Evolutionary conservation across 2,888 invertebrate genomes (phyloP).

Genomic region (Ceratothoa steindachneri): DNA sequence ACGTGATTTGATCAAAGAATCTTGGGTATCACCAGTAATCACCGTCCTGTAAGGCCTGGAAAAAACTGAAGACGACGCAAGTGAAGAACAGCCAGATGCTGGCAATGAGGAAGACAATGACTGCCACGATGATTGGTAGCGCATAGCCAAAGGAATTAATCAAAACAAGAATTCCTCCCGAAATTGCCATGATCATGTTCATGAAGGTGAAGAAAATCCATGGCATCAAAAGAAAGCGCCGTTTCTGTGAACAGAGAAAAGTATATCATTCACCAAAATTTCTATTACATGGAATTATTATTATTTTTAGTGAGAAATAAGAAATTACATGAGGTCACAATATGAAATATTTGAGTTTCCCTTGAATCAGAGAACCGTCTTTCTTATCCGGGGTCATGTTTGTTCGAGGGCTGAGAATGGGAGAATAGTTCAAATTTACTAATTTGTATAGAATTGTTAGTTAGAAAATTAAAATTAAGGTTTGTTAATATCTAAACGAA

Average conservation of each 20-base stretch:
- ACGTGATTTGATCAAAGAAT: too few relatives aligned
- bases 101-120: conserved; percentile 35
- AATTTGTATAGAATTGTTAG: too few relatives aligned
- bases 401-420: too few relatives aligned
- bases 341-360: too few relatives aligned
- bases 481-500: too few relatives aligned
- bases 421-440: too few relatives aligned
- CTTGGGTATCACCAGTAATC: conserved; percentile 44
- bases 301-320: too few relatives aligned
- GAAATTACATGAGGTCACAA: too few relatives aligned
- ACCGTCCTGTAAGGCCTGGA: conserved; percentile 43
- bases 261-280: neutral
- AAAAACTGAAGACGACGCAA: conserved; percentile 45
- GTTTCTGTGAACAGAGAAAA: conserved; percentile 29
- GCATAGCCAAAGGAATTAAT: conserved; percentile 45
- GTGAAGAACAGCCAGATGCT: conserved; percentile 43
- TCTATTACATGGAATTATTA: too few relatives aligned
- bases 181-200: conserved; percentile 46
- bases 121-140: conserved; percentile 29
- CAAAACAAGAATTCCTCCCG: conserved; percentile 41
- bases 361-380: too few relatives aligned
- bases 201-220: conserved; percentile 47
- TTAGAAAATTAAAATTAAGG: too few relatives aligned
- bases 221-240: conserved; percentile 41
- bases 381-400: too few relatives aligned